A percentile compares a stretch with the other conserved stretches of the same genome.
Evolutionary conservation across 2,888 invertebrate genomes (phyloP).

Genomic region (Dusona sp.): DNA sequence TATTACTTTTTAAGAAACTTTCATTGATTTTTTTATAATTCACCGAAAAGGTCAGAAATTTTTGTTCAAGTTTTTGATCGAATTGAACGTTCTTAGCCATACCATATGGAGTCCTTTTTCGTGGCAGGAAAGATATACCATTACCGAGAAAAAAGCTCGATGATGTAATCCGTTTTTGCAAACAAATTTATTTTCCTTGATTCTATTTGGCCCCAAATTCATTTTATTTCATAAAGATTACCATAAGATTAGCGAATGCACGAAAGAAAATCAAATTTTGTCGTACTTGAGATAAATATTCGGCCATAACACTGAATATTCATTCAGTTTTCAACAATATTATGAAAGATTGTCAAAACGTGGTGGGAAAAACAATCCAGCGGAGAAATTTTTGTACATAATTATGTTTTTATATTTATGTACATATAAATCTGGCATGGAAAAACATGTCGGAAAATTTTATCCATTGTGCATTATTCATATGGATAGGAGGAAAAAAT

Average conservation of each 20-base stretch:
- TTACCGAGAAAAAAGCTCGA: too few relatives aligned
- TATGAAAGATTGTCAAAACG: background rate
- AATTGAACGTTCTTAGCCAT: too few relatives aligned
- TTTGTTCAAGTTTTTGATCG: too few relatives aligned
- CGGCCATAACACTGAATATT: background rate
- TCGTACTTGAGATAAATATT: background rate
- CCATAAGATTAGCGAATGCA: too few relatives aligned
- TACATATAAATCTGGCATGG: background rate
- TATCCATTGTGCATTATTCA: slow-evolving; percentile 44
- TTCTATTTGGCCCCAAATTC: too few relatives aligned
- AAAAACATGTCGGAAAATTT: slow-evolving; percentile 46
- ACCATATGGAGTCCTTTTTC: too few relatives aligned
- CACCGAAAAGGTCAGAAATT: too few relatives aligned
- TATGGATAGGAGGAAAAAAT: slow-evolving; percentile 24
- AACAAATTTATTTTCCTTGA: too few relatives aligned
- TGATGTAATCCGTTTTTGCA: too few relatives aligned
- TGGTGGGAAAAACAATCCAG: background rate
- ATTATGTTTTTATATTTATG: background rate
- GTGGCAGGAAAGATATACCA: too few relatives aligned
- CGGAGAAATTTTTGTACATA: background rate
- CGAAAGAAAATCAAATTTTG: background rate
- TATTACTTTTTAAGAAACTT: too few relatives aligned
- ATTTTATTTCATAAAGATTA: background rate
- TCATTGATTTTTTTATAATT: too few relatives aligned
- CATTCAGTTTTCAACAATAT: background rate